Conservation (phyloP, 2,888 invertebrate species). For the Lordiphosa fenestrarum region DNA sequence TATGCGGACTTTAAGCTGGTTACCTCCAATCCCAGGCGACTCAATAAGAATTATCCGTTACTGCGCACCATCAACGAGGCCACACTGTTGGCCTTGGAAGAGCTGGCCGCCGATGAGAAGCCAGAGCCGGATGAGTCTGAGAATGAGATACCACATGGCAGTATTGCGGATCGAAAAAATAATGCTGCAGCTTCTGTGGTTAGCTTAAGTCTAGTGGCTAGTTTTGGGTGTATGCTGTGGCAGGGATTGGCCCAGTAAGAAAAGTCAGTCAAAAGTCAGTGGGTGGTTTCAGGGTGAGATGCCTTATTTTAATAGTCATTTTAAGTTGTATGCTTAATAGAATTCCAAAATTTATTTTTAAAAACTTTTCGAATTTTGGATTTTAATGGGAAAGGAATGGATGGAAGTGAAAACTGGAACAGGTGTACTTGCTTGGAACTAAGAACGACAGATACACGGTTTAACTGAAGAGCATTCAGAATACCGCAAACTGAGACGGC, state of each 20-base stretch:
- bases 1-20: constrained; percentile 81
- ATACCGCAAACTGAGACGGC: too few species aligned
- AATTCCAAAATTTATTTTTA: constrained; percentile 28
- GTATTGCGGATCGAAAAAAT: constrained; percentile 68
- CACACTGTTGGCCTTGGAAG: constrained; percentile 82
- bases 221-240: constrained; percentile 33
- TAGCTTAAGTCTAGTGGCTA: constrained; percentile 32
- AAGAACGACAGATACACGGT: too few species aligned
- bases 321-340: constrained; percentile 1
- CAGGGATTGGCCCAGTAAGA: constrained; percentile 34
- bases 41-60: constrained; percentile 84
- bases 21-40: constrained; percentile 60
- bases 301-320: constrained; percentile 26
- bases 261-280: constrained; percentile 19
- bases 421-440: too few species aligned
- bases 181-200: constrained; percentile 30
- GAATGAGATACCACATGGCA: constrained; percentile 80
- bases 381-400: too few species aligned
- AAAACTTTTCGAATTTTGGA: neutral
- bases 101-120: constrained; percentile 79
- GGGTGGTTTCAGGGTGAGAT: neutral
- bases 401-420: too few species aligned
- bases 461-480: too few species aligned
- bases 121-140: constrained; percentile 61
- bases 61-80: constrained; percentile 88